These are phyloP conservation scores for Psittacula derbiana DNA, from an alignment of 2,797 vertebrate species.

Conservation along the genomic window DNA sequence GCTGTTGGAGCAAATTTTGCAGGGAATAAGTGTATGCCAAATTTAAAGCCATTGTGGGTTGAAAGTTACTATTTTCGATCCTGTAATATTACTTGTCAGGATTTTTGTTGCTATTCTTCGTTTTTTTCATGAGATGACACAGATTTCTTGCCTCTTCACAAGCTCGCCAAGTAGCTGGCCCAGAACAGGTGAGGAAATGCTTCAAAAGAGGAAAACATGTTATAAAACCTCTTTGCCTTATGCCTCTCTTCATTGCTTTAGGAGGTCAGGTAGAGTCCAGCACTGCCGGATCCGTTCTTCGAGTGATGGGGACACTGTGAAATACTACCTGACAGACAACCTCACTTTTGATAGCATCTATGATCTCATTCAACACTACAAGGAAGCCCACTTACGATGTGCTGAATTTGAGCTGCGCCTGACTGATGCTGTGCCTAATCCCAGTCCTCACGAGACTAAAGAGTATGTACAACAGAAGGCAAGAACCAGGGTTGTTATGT, in stretches of 20 bases:
- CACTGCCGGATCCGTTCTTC: conserved; percentile 91
- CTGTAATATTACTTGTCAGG: background rate
- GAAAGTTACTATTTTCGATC: background rate
- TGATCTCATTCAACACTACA: conserved; percentile 91
- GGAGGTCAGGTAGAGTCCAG: conserved; percentile 90
- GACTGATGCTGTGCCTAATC: conserved; percentile 88
- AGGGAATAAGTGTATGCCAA: background rate
- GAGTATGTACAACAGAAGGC: conserved; percentile 75
- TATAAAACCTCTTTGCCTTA: background rate
- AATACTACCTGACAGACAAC: conserved; percentile 91
- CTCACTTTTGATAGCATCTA: conserved; percentile 88
- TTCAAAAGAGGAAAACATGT: background rate
- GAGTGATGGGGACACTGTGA: conserved; percentile 75
- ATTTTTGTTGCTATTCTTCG: background rate
- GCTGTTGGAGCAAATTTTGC: background rate
- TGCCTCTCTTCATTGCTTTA: conserved; percentile 23
- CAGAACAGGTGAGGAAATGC: background rate
- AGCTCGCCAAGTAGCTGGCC: background rate
- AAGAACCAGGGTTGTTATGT: background rate
- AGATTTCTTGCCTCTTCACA: background rate
- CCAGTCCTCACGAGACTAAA: conserved; percentile 85
- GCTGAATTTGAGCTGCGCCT: conserved; percentile 92
- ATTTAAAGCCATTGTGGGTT: background rate
- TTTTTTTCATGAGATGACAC: background rate
- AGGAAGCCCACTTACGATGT: conserved; percentile 87